These are phyloP conservation scores for Diaphora mendica DNA, from an alignment of 2,888 invertebrate species.

Conservation along the genomic window DNA sequence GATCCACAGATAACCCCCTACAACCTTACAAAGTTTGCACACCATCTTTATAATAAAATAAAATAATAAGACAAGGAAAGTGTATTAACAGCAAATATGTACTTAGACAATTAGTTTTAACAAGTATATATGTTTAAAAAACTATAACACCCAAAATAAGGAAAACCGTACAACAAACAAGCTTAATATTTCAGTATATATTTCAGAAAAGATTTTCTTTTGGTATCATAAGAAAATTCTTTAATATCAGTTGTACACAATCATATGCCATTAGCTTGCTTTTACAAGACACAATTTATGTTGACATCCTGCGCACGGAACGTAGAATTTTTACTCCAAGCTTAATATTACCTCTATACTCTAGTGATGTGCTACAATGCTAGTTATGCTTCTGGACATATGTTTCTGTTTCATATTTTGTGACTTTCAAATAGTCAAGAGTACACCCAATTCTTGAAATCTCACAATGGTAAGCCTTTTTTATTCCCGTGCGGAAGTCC, in stretches of 20 bases:
- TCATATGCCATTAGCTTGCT: constrained; percentile 79
- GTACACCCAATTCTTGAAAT: background rate
- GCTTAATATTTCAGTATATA: constrained; percentile 23
- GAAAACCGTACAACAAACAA: background rate
- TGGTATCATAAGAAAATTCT: constrained; percentile 55
- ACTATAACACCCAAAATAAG: background rate
- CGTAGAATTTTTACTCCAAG: constrained; percentile 78
- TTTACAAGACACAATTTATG: constrained; percentile 80
- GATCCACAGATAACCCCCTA: too few relatives aligned
- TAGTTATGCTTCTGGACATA: background rate
- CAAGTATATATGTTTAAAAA: background rate
- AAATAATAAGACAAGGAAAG: too few relatives aligned
- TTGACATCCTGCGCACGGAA: constrained; percentile 67
- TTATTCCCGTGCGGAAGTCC: too few relatives aligned
- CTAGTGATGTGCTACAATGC: constrained; percentile 41
- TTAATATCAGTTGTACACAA: constrained; percentile 66
- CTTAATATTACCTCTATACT: constrained; percentile 77
- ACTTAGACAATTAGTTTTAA: background rate
- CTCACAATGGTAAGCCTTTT: background rate
- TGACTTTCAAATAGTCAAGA: background rate
- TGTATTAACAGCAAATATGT: background rate
- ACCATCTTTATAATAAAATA: too few relatives aligned
- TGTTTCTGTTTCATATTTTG: background rate
- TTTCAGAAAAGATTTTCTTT: constrained; percentile 34
- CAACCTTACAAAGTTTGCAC: too few relatives aligned